Evolutionary conservation across 1,140 invertebrate species (phyloP), one percentile per base, ranked within the genome.

Genomic region (Arctopsyche grandis): DNA sequence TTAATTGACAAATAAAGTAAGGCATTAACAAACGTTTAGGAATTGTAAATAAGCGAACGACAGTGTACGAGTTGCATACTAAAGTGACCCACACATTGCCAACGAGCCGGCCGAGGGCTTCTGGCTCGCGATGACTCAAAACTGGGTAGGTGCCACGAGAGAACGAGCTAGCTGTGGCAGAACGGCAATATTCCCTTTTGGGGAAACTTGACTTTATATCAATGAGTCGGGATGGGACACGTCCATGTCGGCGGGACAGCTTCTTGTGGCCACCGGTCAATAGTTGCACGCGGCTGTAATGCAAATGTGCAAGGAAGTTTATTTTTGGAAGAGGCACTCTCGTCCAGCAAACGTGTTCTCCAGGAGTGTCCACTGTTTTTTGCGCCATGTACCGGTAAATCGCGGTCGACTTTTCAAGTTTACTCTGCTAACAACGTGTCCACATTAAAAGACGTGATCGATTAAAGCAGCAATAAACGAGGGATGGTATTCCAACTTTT

Each of bases 1-100:
- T 66, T 74, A 74, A 74, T 74, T 74, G 71, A 74, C 71, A 56
- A 74, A 74, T 74, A 74, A 46, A 74, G 71, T 14, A 16, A 16
- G 14, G 46, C 71, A 56, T 74, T 73, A 44, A 73, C 12, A 56
- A 74, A 74, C 44, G 48, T 56, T 74, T 74, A 48, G 22, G 46
- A 74, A 66, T 56, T 56, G 71, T 29, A 29, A 74, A 74, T 56
- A 29, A 24, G 21, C 24, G 9, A 70, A 70, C 69, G 60, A 70
- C 3, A 38, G 26, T 26, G 38, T 29, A 70, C 22, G 48, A 3
- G 16, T 38, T 19, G 63, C 63, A n/a, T 56, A 38, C 29, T 38
- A 1, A 38, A 38, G 29, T 38, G 29, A 38, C 29, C 29, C 29
- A 38, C n/a, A n/a, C n/a, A n/a, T n/a, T n/a, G 29, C 29, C 1